Base-by-base conservation (phyloP, 2,113 vertebrate genomes). In the Empidonax alnorum region DNA sequence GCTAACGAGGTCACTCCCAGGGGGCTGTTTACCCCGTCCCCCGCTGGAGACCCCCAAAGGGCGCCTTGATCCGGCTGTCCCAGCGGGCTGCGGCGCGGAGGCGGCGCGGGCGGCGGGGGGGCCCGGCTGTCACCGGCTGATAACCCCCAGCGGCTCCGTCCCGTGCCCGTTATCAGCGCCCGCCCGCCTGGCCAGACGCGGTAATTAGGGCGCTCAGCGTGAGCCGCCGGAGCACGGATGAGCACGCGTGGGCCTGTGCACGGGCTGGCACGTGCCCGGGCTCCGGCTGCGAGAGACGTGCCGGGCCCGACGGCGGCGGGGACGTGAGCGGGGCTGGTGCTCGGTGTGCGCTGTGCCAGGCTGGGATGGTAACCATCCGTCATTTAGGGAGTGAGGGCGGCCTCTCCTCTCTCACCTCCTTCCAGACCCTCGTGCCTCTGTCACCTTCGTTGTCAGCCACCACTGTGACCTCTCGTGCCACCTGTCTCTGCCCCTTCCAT, bases 201-300 rank as follows among this genome's bases (percentile, higher is more conserved):
- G 50, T 94, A 96, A 95, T 96, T 97, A 95, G 96, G 95, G 82
- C 87, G 3, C 87, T 89, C 96, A 97, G 94, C 95, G 87, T 87
- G 96, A 95, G 86, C 88, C 79, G 9, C 67, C 77, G 17, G 25
- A 76, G 94, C 94, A 62, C 68, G 73, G 59, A 49, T 55, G 92
- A 91, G 92, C 95, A 75, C 79, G 95, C 76, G 47, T 84, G 94
- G 81, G 61, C 88, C 92, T 49, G 78, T 15, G 94, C 89, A 3
- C 8, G 49, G 89, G 62, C 77, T 28, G 94, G 85, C 94, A 84
- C 88, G 44, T 63, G 94, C 14, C 73, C 7, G 92, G 86, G 2
- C 8, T 2, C 86, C 6, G 71, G n/a, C 94, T 78, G 80, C 44
- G 21, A 66, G 58, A 2, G 49, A 89, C 58, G 83, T 74, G 93